These are phyloP conservation scores for Eurytoma californica DNA, from an alignment of 2,888 invertebrate genomes.

Conservation along the genomic window DNA sequence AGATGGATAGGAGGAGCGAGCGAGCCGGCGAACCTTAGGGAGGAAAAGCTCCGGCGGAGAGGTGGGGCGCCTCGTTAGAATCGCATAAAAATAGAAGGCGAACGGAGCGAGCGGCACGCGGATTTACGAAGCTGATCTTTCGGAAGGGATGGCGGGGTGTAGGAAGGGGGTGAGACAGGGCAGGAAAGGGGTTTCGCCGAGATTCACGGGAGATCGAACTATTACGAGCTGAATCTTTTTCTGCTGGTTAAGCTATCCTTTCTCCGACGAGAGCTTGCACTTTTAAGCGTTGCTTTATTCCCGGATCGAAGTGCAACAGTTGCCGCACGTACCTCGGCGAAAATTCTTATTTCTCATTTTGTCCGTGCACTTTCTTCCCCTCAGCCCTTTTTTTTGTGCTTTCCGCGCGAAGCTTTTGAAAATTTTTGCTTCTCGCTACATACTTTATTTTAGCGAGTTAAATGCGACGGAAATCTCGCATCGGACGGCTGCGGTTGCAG, in stretches of 20 bases:
- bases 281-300: neutral
- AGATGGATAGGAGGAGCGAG: neutral
- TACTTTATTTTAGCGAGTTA: too few relatives aligned
- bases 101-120: neutral
- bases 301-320: conserved; percentile 12
- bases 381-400: too few relatives aligned
- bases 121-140: neutral
- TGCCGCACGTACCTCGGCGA: neutral
- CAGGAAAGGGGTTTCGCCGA: neutral
- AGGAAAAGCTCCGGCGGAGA: neutral
- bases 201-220: neutral
- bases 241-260: conserved; percentile 12
- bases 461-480: too few relatives aligned
- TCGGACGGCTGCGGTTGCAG: neutral
- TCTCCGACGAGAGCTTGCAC: neutral
- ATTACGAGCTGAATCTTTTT: neutral
- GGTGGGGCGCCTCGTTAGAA: neutral
- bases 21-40: neutral
- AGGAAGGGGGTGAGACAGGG: neutral
- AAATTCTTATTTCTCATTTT: too few relatives aligned
- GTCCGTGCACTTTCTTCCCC: too few relatives aligned
- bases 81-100: neutral
- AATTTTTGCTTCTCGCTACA: too few relatives aligned
- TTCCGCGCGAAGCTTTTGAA: too few relatives aligned
- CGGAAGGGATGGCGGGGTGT: too few relatives aligned